Evolutionary conservation across 2,888 invertebrate species (phyloP).

Genomic region (Spisula subtruncata): DNA sequence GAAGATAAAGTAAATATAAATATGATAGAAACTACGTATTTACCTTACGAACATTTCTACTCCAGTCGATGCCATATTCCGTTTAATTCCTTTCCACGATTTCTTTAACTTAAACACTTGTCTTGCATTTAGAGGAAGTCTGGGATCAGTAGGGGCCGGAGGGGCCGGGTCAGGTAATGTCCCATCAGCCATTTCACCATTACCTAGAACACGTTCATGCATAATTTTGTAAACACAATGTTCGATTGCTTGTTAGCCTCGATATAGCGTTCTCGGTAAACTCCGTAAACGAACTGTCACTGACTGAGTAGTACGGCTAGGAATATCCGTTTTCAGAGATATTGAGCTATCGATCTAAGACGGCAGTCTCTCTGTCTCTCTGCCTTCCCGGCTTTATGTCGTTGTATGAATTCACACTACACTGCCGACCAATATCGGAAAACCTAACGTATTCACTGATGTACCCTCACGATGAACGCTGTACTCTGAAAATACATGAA

Average conservation of each 20-base stretch:
- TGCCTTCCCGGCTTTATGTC: background rate
- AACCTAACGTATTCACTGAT: background rate
- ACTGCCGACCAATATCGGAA: background rate
- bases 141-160: constrained; percentile 82
- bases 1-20: too few species aligned
- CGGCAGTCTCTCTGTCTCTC: background rate
- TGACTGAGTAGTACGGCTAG: background rate
- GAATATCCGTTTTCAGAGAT: constrained; percentile 21
- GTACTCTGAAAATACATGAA: background rate
- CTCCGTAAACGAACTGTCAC: constrained; percentile 38
- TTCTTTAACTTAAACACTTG: constrained; percentile 86
- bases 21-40: background rate
- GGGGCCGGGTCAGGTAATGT: constrained; percentile 78
- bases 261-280: constrained; percentile 33
- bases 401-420: background rate
- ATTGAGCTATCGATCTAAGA: constrained; percentile 34
- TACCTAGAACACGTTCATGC: constrained; percentile 57
- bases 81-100: constrained; percentile 86
- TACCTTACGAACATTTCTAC: constrained; percentile 86
- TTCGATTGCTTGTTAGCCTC: constrained; percentile 35
- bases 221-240: constrained; percentile 62
- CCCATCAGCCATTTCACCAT: constrained; percentile 79
- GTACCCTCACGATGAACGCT: background rate
- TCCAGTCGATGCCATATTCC: constrained; percentile 84
- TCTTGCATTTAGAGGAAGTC: constrained; percentile 83